These are phyloP conservation scores for Numenius arquata DNA, from an alignment of 2,113 vertebrate genomes.

Conservation along the genomic window DNA sequence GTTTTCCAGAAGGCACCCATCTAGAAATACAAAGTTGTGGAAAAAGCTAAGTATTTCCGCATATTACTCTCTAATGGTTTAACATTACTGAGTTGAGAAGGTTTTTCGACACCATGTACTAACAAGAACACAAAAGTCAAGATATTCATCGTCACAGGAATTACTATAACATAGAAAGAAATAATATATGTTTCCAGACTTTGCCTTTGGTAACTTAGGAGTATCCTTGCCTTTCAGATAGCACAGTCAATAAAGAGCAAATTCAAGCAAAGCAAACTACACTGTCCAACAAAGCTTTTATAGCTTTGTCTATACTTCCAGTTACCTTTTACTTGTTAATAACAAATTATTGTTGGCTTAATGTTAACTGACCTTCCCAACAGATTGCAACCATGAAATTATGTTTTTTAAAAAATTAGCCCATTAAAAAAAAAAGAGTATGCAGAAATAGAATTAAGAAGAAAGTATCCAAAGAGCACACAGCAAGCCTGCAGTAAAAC, in stretches of 20 bases:
- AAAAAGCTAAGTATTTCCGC: background rate
- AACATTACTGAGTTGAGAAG: background rate
- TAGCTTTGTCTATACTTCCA: background rate
- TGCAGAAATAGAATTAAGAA: background rate
- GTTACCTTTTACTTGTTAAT: background rate
- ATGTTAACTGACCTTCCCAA: background rate
- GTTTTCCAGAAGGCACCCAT: background rate
- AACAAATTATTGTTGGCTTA: background rate
- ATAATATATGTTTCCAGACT: background rate
- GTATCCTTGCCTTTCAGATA: background rate
- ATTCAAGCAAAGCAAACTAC: background rate
- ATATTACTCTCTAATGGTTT: background rate
- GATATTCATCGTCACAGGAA: background rate
- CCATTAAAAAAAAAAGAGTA: background rate
- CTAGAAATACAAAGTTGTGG: background rate
- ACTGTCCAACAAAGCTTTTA: background rate
- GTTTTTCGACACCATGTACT: background rate
- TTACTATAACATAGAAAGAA: background rate
- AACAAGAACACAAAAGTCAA: background rate
- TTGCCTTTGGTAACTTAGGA: fast-evolving
- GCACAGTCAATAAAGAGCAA: background rate
- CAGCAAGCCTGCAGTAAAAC: background rate
- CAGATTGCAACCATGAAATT: background rate
- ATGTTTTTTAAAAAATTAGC: background rate
- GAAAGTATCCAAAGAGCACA: background rate